Percentiles rank a stretch among this genome's conserved stretches.
Conservation (phyloP, 2,888 invertebrate genomes). For the Tiliacea aurago region DNA sequence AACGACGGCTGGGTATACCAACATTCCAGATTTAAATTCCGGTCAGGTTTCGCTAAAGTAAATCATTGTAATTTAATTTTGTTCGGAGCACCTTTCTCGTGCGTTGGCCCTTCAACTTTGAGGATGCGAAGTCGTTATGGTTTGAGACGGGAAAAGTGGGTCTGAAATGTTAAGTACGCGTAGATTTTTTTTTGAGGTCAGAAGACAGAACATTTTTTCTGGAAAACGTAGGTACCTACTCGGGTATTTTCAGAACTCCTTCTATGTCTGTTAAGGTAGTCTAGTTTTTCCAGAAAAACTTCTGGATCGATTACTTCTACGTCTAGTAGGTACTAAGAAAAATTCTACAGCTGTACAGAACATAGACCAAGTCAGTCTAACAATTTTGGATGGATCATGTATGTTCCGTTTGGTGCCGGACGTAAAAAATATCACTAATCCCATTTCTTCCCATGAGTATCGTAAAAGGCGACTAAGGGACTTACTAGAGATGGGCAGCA, state of each 20-base stretch:
- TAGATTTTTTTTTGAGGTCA: constrained; percentile 34
- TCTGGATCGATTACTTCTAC: neutral
- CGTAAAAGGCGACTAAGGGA: too few relatives aligned
- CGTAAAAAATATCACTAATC: too few relatives aligned
- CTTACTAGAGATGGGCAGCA: too few relatives aligned
- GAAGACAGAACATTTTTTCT: neutral
- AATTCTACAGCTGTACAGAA: neutral
- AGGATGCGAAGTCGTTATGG: constrained; percentile 52
- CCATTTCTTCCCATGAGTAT: too few relatives aligned
- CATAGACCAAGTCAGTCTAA: neutral
- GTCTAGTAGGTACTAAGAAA: too few relatives aligned
- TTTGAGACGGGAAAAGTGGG: constrained; percentile 31
- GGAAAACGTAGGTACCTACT: constrained; percentile 1
- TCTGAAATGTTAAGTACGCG: constrained; percentile 33
- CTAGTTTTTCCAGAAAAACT: too few relatives aligned
- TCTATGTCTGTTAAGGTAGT: neutral
- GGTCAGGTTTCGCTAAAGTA: constrained; percentile 58
- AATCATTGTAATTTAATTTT: constrained; percentile 70
- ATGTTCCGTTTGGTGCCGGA: too few relatives aligned
- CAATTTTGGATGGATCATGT: neutral
- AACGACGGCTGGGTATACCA: constrained; percentile 64
- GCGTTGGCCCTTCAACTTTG: constrained; percentile 49
- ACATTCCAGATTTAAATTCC: constrained; percentile 65
- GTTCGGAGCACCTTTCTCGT: constrained; percentile 55
- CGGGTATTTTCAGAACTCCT: neutral